Evolutionary conservation across 2,113 vertebrate genomes (phyloP), one percentile per base, ranked within the genome.

Genomic region (Sylvilagus bachmani): DNA sequence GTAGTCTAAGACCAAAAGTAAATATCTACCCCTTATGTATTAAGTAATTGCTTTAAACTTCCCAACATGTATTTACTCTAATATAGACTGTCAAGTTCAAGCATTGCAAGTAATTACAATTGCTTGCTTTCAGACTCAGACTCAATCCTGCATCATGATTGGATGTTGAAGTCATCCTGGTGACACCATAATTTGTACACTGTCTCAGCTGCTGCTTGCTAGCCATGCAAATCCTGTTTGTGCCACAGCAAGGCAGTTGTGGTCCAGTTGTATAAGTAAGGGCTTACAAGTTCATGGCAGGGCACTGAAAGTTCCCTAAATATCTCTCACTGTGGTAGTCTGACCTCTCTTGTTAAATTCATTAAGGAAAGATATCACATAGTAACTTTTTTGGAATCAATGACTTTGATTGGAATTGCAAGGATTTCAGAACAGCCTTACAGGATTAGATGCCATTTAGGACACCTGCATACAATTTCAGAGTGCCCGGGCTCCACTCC

Each of bases 321-420:
- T 29, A 0, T n/a, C 3, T 29, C 5, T 24, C 0, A 9, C 19
- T 5, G 0, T 27, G 38, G 25, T 27, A 70, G 0, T 74, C 51
- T 66, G 51, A 9, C 29, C 19, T 14, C 29, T 55, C n/a, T 90
- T 70, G 33, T 61, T 73, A 66, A 64, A 61, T 82, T 66, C n/a
- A 75, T 51, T 62, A 49, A 71, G 87, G 44, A 82, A 69, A 62
- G 21, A 55, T 33, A 11, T 62, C 10, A 71, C 16, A 83, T 17
- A 13, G 2, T 17, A 86, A 38, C 33, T 70, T 94, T 19, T 19
- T 51, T 25, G 77, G 53, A 89, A 66, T 67, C 58, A 55, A 13
- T 53, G 31, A 49, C 36, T 95, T 61, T 24, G 27, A 25, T 13
- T 66, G 66, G 75, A 8, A 83, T 9, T 29, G 24, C 69, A 36